These are phyloP conservation scores for Onychomys arenicola DNA, from an alignment of 2,797 vertebrate genomes.

Conservation along the genomic window DNA sequence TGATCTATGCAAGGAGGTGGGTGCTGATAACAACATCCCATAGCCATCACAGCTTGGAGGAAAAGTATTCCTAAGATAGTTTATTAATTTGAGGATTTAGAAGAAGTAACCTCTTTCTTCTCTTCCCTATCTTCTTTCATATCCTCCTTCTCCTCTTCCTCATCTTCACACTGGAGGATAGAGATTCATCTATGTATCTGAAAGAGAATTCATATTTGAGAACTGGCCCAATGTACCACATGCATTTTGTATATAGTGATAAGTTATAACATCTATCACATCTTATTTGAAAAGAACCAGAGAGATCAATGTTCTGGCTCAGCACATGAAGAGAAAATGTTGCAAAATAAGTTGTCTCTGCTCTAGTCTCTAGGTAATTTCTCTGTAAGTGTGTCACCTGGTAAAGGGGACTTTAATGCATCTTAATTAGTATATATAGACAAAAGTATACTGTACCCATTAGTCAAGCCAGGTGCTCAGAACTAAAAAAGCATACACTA, in stretches of 20 bases:
- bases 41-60: background rate
- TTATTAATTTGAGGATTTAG: background rate
- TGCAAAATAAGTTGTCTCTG: background rate
- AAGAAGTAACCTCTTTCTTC: background rate
- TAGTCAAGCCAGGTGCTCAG: background rate
- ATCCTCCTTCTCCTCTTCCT: background rate
- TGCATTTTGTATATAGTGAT: background rate
- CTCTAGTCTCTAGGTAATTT: background rate
- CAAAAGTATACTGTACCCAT: background rate
- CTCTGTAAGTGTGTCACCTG: background rate
- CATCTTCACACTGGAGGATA: background rate
- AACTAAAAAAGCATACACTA: background rate
- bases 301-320: background rate
- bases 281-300: slow-evolving; percentile 4
- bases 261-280: background rate
- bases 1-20: background rate
- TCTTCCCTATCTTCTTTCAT: background rate
- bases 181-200: background rate
- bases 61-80: background rate
- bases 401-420: background rate
- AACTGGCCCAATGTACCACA: background rate
- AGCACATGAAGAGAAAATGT: background rate
- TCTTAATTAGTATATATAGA: background rate
- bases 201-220: background rate
- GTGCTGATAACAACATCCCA: background rate